A percentile compares a stretch with the other conserved stretches of the same genome.
phyloP scores from a whole-genome alignment of 2,888 invertebrate genomes.

The Chironomus riparius region DNA sequence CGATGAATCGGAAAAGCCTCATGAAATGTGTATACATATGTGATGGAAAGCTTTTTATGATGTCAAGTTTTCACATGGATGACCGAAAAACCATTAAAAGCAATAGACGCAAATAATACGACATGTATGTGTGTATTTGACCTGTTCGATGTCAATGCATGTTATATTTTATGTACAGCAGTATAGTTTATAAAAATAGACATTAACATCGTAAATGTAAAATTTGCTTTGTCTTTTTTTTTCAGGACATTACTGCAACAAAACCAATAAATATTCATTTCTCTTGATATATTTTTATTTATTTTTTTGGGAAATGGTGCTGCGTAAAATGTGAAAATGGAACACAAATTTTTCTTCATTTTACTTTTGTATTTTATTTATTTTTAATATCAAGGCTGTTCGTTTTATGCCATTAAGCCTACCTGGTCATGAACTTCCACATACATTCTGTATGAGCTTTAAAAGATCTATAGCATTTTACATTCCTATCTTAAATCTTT shows the following conservation, averaged over 20 bases:
- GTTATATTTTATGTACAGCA: background rate
- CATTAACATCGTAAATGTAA: background rate
- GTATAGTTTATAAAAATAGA: slow-evolving; percentile 19
- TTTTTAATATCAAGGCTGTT: background rate
- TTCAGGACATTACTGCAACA: background rate
- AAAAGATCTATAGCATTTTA: too few relatives aligned
- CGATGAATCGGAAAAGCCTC: slow-evolving; percentile 12
- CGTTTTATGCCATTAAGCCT: background rate
- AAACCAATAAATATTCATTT: slow-evolving; percentile 27
- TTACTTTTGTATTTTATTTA: background rate
- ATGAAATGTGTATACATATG: background rate
- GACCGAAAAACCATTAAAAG: slow-evolving; percentile 18
- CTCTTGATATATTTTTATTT: slow-evolving; percentile 3
- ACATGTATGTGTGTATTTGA: background rate
- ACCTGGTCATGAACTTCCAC: too few relatives aligned
- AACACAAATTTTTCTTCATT: background rate
- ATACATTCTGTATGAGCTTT: too few relatives aligned
- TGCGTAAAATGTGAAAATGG: background rate
- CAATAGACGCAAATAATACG: slow-evolving; percentile 1
- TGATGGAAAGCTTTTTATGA: background rate
- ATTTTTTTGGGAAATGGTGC: background rate
- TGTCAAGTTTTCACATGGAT: slow-evolving; percentile 1
- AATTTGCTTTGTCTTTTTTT: background rate
- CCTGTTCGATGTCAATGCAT: background rate
- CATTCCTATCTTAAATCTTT: too few relatives aligned